Base-by-base conservation (phyloP, 2,113 vertebrate species). In the Carassius gibelio region DNA sequence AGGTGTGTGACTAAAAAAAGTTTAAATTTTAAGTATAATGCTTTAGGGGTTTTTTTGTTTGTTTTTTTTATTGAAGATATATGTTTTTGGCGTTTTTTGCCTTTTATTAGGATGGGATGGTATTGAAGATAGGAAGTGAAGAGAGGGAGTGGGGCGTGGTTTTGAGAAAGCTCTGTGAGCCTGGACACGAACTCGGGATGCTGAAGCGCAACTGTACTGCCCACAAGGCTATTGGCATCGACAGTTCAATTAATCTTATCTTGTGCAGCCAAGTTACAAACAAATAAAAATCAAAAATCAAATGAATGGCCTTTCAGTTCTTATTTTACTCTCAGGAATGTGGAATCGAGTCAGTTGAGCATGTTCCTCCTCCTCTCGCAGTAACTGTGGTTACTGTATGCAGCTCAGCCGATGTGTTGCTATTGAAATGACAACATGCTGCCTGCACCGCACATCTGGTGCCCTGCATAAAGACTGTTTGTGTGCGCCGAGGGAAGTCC, bases 381-480 rank as follows among this genome's bases (percentile, higher is more conserved):
- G 21, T 75, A 21, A 64, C 48, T 84, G 64, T 75, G 81, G 61
- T 77, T 68, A 30, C 61, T 55, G 50, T 81, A 45, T 74, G 42
- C 52, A 21, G 26, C 66, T 68, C 52, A 52, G n/a, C 69, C 21
- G 34, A 80, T 55, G 75, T 69, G 38, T 61, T 82, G 81, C 55
- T 84, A n/a, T 72, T 82, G 62, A 82, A 50, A n/a, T 75, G 83
- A 66, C 26, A 36, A 79, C 75, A 77, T 84, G 75, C 52, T 64
- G 59, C 21, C 61, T 69, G 64, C 71, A 61, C 23, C 26, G 10
- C 52, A 68, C 79, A 83, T 76, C 75, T 85, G 79, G 83, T 79
- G 42, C 38, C 79, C 69, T 55, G 38, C 69, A 71, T 76, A 84
- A 76, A 76, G 76, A 55, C 19, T 64, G 76, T n/a, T 48, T 76